Conservation (phyloP, 2,888 invertebrate genomes). For the Liodrosophila aerea region DNA sequence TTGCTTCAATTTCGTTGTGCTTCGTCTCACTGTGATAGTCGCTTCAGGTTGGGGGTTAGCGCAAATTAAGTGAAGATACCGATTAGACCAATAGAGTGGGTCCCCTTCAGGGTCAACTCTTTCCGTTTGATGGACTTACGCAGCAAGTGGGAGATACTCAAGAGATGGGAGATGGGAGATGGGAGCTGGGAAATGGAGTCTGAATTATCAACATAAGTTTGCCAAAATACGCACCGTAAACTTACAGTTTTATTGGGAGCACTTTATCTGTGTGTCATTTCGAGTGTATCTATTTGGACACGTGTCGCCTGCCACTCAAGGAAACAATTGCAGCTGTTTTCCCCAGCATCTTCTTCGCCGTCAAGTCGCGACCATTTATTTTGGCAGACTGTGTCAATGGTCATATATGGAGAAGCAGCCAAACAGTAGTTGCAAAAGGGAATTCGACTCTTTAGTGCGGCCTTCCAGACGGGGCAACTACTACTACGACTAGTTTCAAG, state of each 20-base stretch:
- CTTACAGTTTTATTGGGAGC: constrained; percentile 56
- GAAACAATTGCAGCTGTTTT: constrained; percentile 49
- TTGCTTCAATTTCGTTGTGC: constrained; percentile 35
- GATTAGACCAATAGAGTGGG: constrained; percentile 40
- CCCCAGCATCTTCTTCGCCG: constrained; percentile 2
- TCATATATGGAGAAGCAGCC: constrained; percentile 13
- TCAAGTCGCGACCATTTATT: constrained; percentile 47
- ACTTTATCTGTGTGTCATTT: constrained; percentile 43
- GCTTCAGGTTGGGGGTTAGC: constrained; percentile 38
- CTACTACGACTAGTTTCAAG: constrained; percentile 48
- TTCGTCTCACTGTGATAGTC: constrained; percentile 68
- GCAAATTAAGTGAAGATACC: constrained; percentile 71
- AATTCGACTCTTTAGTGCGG: background rate
- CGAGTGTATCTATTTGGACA: constrained; percentile 50
- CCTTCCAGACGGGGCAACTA: constrained; percentile 7
- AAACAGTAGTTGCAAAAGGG: constrained; percentile 2
- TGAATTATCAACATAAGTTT: constrained; percentile 58
- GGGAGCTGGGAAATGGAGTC: constrained; percentile 9
- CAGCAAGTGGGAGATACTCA: background rate
- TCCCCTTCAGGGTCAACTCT: constrained; percentile 52
- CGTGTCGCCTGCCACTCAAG: constrained; percentile 60
- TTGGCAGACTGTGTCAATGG: constrained; percentile 52
- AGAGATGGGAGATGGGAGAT: constrained; percentile 3
- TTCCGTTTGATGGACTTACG: constrained; percentile 55
- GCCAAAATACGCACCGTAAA: constrained; percentile 58